These are phyloP conservation scores for Tinea semifulvella DNA, from an alignment of 2,888 invertebrate species.

Conservation along the genomic window DNA sequence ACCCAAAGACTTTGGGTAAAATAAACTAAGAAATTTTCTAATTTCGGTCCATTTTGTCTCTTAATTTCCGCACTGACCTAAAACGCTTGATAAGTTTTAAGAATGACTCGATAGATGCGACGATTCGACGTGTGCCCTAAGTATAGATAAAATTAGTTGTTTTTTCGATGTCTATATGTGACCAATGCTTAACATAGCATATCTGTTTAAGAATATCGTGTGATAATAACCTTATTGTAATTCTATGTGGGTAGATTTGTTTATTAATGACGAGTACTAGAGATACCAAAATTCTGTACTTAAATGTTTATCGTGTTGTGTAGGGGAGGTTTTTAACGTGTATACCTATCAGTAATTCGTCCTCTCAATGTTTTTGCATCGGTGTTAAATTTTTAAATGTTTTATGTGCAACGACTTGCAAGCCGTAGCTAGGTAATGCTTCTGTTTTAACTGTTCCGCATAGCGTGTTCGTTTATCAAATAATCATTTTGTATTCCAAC, in stretches of 20 bases:
- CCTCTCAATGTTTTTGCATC: too few species aligned
- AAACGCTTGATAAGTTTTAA: background rate
- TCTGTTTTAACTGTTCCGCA: too few species aligned
- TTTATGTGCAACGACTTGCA: too few species aligned
- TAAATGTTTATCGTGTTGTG: conserved; percentile 28
- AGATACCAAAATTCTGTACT: conserved; percentile 43
- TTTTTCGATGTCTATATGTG: conserved; percentile 43
- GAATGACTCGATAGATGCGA: background rate
- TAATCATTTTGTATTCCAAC: too few species aligned
- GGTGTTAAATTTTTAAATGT: too few species aligned
- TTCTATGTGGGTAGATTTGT: conserved; percentile 28
- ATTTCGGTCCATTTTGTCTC: conserved; percentile 22
- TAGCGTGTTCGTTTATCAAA: too few species aligned
- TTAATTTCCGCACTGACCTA: too few species aligned
- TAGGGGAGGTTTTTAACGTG: background rate
- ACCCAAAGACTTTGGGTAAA: conserved; percentile 23
- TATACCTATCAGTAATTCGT: conserved; percentile 34
- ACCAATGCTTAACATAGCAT: conserved; percentile 63
- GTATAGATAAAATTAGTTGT: background rate
- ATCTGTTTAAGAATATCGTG: conserved; percentile 62
- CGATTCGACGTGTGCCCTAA: background rate
- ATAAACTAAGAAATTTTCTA: conserved; percentile 29
- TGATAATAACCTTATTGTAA: conserved; percentile 58
- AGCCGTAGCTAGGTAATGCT: too few species aligned
- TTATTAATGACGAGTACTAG: conserved; percentile 12